Evolutionary conservation across 2,888 invertebrate genomes (phyloP).

Genomic region (Phortica okadai): DNA sequence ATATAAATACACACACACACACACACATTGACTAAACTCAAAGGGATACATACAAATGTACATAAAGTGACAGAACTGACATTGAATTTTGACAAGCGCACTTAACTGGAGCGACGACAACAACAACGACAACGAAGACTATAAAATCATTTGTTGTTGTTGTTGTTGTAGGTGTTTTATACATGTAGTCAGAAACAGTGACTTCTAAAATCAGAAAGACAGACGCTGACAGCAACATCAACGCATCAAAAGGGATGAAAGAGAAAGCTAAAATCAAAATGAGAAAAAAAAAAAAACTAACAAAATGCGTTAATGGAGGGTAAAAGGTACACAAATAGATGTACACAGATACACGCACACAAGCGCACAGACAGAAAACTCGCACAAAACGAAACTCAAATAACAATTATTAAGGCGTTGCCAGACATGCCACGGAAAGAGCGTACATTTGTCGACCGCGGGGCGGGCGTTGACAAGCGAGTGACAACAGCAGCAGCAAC

Average conservation of each 20-base stretch:
- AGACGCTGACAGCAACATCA: constrained; percentile 17
- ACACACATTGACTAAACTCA: constrained; percentile 11
- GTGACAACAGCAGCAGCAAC: constrained; percentile 18
- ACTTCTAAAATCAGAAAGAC: constrained; percentile 33
- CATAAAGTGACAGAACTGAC: constrained; percentile 58
- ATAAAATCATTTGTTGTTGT: constrained; percentile 16
- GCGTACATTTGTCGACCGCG: constrained; percentile 26
- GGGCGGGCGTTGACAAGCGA: constrained; percentile 57
- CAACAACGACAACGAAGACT: constrained; percentile 14
- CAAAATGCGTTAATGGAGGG: constrained; percentile 62
- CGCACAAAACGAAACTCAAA: constrained; percentile 66
- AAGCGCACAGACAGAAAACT: constrained; percentile 32
- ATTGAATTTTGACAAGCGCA: constrained; percentile 67
- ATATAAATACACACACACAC: constrained; percentile 19
- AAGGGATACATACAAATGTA: constrained; percentile 32
- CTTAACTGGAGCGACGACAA: constrained; percentile 48
- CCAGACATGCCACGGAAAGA: constrained; percentile 62
- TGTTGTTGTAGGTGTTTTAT: background rate
- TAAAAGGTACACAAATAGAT: constrained; percentile 55
- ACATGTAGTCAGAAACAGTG: constrained; percentile 29
- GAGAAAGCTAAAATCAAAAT: constrained; percentile 65
- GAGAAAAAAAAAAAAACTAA: constrained; percentile 43
- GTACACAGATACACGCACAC: constrained; percentile 46
- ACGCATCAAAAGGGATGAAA: constrained; percentile 62
- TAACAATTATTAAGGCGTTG: constrained; percentile 74